phyloP scores from a whole-genome alignment of 1,140 invertebrate species.

The Aplysia californica region DNA sequence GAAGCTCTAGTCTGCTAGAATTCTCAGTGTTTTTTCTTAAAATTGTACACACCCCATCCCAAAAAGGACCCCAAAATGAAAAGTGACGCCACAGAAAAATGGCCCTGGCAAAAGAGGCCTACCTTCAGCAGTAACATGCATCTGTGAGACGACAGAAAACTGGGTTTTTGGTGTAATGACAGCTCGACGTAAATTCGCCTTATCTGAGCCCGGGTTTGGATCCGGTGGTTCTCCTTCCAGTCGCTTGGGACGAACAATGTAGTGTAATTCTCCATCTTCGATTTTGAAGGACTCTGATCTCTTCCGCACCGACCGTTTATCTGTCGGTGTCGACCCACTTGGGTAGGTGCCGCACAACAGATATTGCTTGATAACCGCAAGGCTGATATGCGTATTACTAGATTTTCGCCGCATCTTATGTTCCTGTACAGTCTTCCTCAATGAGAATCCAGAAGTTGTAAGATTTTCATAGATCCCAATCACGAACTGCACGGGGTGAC shows the following conservation, averaged over 20 bases:
- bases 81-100: conserved; percentile 20
- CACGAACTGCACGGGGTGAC: neutral
- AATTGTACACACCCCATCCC: no score
- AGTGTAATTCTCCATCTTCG: conserved; percentile 23
- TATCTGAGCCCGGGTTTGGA: conserved; percentile 9
- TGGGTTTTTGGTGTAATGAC: conserved; percentile 18
- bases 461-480: neutral
- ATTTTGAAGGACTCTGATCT: conserved; percentile 23
- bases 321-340: conserved; percentile 18
- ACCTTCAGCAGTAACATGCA: conserved; percentile 18
- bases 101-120: conserved; percentile 14
- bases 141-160: neutral
- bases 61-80: neutral
- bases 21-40: no score
- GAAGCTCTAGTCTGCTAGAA: no score
- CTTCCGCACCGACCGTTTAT: conserved; percentile 23
- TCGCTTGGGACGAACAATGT: conserved; percentile 15
- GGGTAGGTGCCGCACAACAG: conserved; percentile 14
- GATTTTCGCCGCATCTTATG: conserved; percentile 2
- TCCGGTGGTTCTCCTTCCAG: conserved; percentile 18
- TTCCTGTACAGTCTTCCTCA: neutral
- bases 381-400: conserved; percentile 19
- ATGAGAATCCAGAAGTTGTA: neutral
- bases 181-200: conserved; percentile 4
- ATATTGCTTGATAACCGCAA: conserved; percentile 16